Percentiles rank a stretch among this genome's conserved stretches.
Conservation (phyloP, 2,113 vertebrate species). For the Galeopterus variegatus region DNA sequence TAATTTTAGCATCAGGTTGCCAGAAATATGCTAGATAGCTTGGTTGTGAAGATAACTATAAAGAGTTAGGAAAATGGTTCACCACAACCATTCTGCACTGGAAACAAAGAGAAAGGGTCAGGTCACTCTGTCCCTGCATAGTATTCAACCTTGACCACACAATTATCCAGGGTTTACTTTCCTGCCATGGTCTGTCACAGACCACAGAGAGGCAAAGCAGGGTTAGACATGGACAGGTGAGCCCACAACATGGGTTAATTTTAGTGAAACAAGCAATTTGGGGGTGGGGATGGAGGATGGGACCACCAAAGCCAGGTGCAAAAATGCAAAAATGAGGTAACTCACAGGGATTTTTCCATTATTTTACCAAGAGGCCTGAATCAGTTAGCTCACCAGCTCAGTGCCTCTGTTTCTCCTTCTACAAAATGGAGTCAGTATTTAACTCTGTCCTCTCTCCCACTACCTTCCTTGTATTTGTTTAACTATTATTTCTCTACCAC, state of each 20-base stretch:
- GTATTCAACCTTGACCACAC: neutral
- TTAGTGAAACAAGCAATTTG: neutral
- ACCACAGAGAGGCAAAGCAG: neutral
- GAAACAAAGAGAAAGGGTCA: neutral
- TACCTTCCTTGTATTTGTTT: neutral
- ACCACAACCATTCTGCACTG: neutral
- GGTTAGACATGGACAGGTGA: neutral
- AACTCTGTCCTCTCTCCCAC: neutral
- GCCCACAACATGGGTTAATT: neutral
- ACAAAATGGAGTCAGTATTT: neutral
- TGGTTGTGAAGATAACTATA: neutral
- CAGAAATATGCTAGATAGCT: neutral
- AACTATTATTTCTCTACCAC: neutral
- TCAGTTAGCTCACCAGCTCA: neutral
- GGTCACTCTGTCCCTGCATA: neutral
- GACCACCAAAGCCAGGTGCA: neutral
- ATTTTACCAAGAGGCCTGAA: neutral
- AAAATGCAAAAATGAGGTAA: neutral
- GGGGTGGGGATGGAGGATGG: too few species aligned
- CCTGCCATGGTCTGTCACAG: neutral
- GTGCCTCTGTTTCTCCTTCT: neutral
- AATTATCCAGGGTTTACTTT: neutral
- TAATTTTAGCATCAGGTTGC: neutral
- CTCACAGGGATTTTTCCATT: neutral
- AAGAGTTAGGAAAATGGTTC: neutral